Base-by-base conservation (phyloP, 2,888 invertebrate species). In the Elmis aenea region DNA sequence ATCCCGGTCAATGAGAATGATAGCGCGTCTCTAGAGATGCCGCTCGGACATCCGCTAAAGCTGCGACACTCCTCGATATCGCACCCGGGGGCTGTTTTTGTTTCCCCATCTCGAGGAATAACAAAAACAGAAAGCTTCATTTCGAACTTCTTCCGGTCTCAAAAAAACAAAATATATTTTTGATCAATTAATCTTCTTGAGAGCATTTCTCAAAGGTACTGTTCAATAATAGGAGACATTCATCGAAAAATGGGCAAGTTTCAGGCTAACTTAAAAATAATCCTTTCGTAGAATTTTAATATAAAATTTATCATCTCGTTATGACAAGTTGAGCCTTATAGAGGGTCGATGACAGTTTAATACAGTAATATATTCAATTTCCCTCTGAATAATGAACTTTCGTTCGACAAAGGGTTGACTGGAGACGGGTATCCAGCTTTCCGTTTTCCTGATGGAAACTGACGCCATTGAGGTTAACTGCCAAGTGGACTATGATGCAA, bases 331-430 rank as follows among this genome's bases (percentile, higher is more conserved):
- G 49, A 50, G 46, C 42, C 46, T 23, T 40, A 44, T 30, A 32
- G 36, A 42, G 27, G 28, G 32, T 28, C 37, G 13, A 11, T 47
- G 45, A 46, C 46, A 46, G 36, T 31, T 38, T 45, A 51, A 48
- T 51, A 46, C 41, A 41, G 45, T 42, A 46, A 46, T 44, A 53
- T 51, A 53, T 57, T 52, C 53, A 57, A 57, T 57, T 52, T 53
- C 46, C 42, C 34, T 43, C 40, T 52, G 52, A 56, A 50, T 56
- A 56, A 56, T 52, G 52, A 51, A 42, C 35, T 33, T 39, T 36
- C 40, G 38, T 45, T 38, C 46, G 38, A 46, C 38, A 45, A 46
- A 41, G 36, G 48, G 38, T 41, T 33, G 15, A 22, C 13, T 33
- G 9, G 15, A 40, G 46, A 45, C 46, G 48, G 42, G 33, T 49